Evolutionary conservation across 2,797 vertebrate species (phyloP).

Genomic region (Spinibarbus caldwelli): DNA sequence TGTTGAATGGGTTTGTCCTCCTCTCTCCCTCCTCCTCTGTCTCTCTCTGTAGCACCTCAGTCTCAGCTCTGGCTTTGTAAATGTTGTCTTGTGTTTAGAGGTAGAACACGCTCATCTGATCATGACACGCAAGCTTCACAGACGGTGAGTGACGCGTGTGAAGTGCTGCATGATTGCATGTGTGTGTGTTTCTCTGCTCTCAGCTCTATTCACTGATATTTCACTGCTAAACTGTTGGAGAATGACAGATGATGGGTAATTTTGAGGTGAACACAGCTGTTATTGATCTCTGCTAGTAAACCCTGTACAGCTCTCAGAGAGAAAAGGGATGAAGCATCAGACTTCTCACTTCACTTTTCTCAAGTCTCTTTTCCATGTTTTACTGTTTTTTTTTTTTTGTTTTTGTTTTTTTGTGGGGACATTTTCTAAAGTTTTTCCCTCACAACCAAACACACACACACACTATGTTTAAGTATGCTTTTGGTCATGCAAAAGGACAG

Average conservation of each 20-base stretch:
- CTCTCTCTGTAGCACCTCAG: not conserved
- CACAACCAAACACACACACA: not conserved
- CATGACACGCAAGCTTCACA: slow-evolving; percentile 1
- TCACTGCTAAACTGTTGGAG: not conserved
- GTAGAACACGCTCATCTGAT: not conserved
- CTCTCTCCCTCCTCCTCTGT: not conserved
- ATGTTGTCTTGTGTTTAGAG: not conserved
- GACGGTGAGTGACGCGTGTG: not conserved
- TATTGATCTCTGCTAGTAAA: not conserved
- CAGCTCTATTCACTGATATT: not conserved
- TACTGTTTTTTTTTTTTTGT: too few species aligned
- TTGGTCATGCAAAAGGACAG: too few species aligned
- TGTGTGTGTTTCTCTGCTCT: not conserved
- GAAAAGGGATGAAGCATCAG: not conserved
- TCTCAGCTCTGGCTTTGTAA: not conserved
- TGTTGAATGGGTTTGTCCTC: not conserved
- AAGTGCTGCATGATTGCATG: not conserved
- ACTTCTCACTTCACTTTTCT: not conserved
- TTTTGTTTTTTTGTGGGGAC: not conserved
- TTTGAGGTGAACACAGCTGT: not conserved
- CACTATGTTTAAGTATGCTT: too few species aligned
- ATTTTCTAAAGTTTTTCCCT: not conserved
- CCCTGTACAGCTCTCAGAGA: not conserved
- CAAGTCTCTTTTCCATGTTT: not conserved
- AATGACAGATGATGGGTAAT: not conserved